Evolutionary conservation across 1,140 invertebrate genomes (phyloP).

Genomic region (Plectrocnemia conspersa): DNA sequence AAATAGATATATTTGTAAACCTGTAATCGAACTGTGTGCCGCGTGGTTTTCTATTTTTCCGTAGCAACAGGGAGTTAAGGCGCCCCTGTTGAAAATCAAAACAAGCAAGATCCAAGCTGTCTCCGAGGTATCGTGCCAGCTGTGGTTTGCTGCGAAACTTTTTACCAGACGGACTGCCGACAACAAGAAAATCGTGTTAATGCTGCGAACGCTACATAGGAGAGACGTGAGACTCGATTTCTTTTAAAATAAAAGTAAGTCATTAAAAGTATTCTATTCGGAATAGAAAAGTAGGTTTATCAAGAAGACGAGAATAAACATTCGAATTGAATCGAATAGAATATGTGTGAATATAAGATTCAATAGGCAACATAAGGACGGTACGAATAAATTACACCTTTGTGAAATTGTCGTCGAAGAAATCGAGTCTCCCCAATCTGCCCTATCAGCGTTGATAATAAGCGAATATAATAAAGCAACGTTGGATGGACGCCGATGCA

Average conservation of each 20-base stretch:
- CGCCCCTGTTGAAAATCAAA: constrained; percentile 81
- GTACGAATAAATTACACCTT: too few species aligned
- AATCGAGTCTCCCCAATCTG: too few species aligned
- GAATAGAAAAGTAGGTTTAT: too few species aligned
- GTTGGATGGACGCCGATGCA: too few species aligned
- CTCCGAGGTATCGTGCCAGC: constrained; percentile 70
- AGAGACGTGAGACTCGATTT: background rate
- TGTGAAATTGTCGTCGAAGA: too few species aligned
- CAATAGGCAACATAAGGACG: too few species aligned
- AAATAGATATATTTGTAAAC: constrained; percentile 39
- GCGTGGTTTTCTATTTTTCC: constrained; percentile 61
- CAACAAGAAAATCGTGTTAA: background rate
- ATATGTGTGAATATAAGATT: too few species aligned
- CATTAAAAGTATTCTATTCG: background rate
- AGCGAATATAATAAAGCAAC: too few species aligned
- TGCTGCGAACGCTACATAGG: background rate
- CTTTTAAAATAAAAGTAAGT: background rate
- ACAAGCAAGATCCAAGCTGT: constrained; percentile 71
- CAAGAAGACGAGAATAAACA: too few species aligned
- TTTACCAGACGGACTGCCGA: constrained; percentile 68
- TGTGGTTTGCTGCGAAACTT: constrained; percentile 79
- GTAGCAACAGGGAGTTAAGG: constrained; percentile 58
- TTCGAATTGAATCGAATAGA: too few species aligned
- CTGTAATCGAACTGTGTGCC: constrained; percentile 62
- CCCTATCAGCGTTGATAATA: too few species aligned